A percentile compares a stretch with the other conserved stretches of the same genome.
Conservation (phyloP, 2,797 vertebrate genomes). For the Thaleichthys pacificus region DNA sequence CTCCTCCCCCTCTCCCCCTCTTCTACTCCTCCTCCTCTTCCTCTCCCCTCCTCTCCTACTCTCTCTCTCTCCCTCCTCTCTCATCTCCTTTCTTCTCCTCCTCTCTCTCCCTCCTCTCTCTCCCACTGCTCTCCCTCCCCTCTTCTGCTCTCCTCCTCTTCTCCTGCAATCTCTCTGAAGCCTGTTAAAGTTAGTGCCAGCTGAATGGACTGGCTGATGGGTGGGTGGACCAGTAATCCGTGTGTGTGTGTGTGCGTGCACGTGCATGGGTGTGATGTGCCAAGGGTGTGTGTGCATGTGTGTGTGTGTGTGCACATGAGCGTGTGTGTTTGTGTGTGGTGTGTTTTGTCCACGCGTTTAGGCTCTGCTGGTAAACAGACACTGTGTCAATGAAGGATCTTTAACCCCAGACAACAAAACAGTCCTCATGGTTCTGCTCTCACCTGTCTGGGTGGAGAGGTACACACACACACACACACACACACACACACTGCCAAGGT, state of each 20-base stretch:
- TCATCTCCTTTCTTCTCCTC: conserved; percentile 71
- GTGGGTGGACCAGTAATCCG: conserved; percentile 55
- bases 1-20: conserved; percentile 70
- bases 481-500: not conserved
- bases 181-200: conserved; percentile 83
- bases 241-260: conserved; percentile 4
- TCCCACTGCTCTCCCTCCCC: conserved; percentile 68
- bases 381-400: too few relatives aligned
- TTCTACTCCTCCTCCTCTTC: conserved; percentile 46
- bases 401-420: too few relatives aligned
- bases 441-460: too few relatives aligned
- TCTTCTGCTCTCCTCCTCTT: conserved; percentile 70
- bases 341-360: not conserved
- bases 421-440: too few relatives aligned
- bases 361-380: too few relatives aligned
- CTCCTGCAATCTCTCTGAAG: conserved; percentile 79
- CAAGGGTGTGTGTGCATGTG: too few relatives aligned
- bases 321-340: not conserved
- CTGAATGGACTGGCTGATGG: conserved; percentile 77
- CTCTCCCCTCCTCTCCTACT: conserved; percentile 70
- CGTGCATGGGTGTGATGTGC: too few relatives aligned
- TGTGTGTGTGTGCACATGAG: not conserved
- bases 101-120: conserved; percentile 59
- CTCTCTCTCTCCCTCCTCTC: conserved; percentile 65
- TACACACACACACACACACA: too few relatives aligned